Percentiles rank a stretch among this genome's conserved stretches.
phyloP scores from a whole-genome alignment of 2,888 invertebrate genomes.

The Aricia artaxerxes region DNA sequence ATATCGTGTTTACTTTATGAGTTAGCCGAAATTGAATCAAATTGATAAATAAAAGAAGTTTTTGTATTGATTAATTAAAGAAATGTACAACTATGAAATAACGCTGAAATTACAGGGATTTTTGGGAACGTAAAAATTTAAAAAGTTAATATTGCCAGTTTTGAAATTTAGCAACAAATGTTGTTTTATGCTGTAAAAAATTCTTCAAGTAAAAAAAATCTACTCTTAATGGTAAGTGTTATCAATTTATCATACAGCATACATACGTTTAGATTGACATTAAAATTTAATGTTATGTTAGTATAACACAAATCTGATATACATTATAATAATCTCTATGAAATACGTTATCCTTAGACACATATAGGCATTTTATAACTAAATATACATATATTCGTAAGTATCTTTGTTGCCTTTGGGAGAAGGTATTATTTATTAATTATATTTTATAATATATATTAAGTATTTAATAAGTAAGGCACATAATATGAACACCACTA shows the following conservation, averaged over 20 bases:
- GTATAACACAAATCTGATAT: slow-evolving; percentile 37
- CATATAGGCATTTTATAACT: slow-evolving; percentile 39
- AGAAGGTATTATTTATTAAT: slow-evolving; percentile 34
- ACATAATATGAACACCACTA: neutral
- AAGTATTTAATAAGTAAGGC: neutral
- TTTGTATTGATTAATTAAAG: too few relatives aligned
- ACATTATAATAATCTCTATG: slow-evolving; percentile 35
- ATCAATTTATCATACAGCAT: neutral
- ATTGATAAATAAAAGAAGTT: too few relatives aligned
- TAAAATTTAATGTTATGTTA: slow-evolving; percentile 30
- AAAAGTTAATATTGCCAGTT: too few relatives aligned
- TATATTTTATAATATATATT: slow-evolving; percentile 9
- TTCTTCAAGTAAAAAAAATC: too few relatives aligned
- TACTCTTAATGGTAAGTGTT: neutral
- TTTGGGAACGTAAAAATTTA: too few relatives aligned
- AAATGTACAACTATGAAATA: too few relatives aligned
- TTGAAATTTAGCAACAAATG: too few relatives aligned
- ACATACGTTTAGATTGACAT: neutral
- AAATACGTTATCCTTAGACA: slow-evolving; percentile 23
- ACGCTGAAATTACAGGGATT: too few relatives aligned
- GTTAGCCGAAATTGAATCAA: neutral
- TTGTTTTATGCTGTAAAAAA: too few relatives aligned
- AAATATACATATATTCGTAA: slow-evolving; percentile 45
- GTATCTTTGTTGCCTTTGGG: slow-evolving; percentile 46
- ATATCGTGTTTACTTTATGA: too few relatives aligned